phyloP scores from a whole-genome alignment of 2,797 vertebrate genomes.

The Ctenochaetus hawaiiensis region DNA sequence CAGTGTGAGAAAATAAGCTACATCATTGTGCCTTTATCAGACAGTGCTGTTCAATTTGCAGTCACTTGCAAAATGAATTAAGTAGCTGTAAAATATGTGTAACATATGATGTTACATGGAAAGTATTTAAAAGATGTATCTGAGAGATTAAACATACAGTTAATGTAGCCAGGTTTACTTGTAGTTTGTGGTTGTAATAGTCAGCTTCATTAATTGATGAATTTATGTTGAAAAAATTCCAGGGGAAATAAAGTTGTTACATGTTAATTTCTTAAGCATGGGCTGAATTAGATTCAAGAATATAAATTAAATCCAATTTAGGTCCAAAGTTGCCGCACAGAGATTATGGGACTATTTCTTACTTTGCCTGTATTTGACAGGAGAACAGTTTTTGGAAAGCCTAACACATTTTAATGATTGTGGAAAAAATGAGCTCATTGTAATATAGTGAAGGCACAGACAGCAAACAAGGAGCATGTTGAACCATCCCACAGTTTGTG shows the following conservation, averaged over 20 bases:
- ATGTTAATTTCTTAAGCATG: background rate
- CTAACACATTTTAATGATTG: constrained; percentile 68
- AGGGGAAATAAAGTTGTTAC: background rate
- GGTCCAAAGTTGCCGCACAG: constrained; percentile 27
- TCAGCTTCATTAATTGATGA: background rate
- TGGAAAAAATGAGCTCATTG: constrained; percentile 84
- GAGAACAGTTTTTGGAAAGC: constrained; percentile 67
- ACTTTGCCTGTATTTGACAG: constrained; percentile 52
- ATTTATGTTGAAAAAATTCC: background rate
- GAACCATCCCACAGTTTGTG: constrained; percentile 58
- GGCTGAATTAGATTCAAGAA: background rate
- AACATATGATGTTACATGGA: background rate
- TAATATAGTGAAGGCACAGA: constrained; percentile 64
- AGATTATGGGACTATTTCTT: constrained; percentile 44
- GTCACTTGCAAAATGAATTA: background rate
- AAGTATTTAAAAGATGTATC: background rate
- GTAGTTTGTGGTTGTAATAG: background rate
- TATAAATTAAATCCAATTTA: constrained; percentile 17
- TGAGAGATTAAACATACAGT: background rate
- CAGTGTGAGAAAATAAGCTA: background rate
- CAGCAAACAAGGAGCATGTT: constrained; percentile 48
- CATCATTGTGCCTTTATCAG: background rate
- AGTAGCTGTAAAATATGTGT: background rate
- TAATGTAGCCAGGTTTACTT: background rate
- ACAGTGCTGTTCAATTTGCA: background rate